phyloP scores from a whole-genome alignment of 2,797 vertebrate genomes.

The Hypotaenidia philippensis region DNA sequence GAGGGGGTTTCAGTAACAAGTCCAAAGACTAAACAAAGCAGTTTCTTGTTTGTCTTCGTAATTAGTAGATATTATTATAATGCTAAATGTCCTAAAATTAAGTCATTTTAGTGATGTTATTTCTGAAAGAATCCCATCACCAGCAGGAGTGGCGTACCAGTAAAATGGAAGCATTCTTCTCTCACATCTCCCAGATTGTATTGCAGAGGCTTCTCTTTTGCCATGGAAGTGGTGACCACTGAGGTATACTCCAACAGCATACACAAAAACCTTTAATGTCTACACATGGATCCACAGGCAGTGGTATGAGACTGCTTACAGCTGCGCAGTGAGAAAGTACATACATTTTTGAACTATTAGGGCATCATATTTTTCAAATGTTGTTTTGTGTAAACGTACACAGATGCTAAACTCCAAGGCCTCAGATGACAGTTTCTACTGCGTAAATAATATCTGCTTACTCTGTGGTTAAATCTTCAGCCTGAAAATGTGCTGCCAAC shows the following conservation, averaged over 20 bases:
- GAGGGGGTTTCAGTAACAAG: neutral
- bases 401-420: neutral
- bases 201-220: neutral
- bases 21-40: neutral
- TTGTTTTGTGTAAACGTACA: neutral
- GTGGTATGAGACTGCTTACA: neutral
- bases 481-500: neutral
- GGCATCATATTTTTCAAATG: neutral
- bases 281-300: neutral
- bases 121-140: neutral
- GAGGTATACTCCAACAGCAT: neutral
- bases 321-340: neutral
- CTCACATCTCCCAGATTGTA: neutral
- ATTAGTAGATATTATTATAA: neutral
- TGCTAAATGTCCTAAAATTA: accelerated
- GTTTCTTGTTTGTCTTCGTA: neutral
- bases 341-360: neutral
- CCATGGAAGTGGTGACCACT: neutral
- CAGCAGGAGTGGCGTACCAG: neutral
- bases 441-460: neutral
- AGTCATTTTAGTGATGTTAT: neutral
- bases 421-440: neutral
- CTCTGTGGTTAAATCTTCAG: neutral
- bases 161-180: neutral
- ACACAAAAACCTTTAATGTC: neutral